Evolutionary conservation across 37 sponge, comb jelly and placozoan species (phyloP), one percentile per base, ranked within the genome.

Genomic region (Aphrocallistes beatrix): DNA sequence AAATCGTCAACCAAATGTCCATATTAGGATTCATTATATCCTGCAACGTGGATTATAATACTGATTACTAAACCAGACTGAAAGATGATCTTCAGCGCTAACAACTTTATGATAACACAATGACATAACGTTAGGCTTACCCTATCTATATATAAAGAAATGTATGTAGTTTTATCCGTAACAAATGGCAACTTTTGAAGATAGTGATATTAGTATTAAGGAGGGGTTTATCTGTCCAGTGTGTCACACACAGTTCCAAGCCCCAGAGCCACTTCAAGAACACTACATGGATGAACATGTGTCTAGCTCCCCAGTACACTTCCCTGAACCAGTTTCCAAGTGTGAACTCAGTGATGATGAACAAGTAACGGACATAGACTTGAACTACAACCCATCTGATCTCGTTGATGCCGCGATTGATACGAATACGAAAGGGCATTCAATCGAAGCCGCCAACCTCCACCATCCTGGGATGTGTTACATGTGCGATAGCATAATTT

Each of bases 171-270:
- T n/a, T 42, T 42, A 42, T 16, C 13, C 45, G 6, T 16, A 42
- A 42, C n/a, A 28, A 60, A 60, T 60, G 75, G 75, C 75, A 19
- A 19, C 10, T 8, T 32, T 60, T 19, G 75, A 60, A 60, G 34
- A 60, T 60, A 25, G 8, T 60, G 75, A 60, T 21, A 60, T 60
- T 60, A 32, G 75, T 60, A 13, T 60, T 19, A 28, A 6, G 81
- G 93, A 93, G 83, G 96, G 96, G 0, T 93, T 96, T 83, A 93
- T 96, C 38, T 96, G 96, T 84, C 96, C 96, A n/a, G 84, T 88
- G 42, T 96, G 96, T 83, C 87, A 93, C 8, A 90, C 90, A 8
- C 51, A 84, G 1, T 93, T 96, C 39, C 82, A 85, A 30, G 86
- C 87, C 1, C 75, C 89, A 13, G 84, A 50, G 0, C 82, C 87